A percentile compares a stretch with the other conserved stretches of the same genome.
phyloP scores from a whole-genome alignment of 2,888 invertebrate species.

The Dynastes hyllus region DNA sequence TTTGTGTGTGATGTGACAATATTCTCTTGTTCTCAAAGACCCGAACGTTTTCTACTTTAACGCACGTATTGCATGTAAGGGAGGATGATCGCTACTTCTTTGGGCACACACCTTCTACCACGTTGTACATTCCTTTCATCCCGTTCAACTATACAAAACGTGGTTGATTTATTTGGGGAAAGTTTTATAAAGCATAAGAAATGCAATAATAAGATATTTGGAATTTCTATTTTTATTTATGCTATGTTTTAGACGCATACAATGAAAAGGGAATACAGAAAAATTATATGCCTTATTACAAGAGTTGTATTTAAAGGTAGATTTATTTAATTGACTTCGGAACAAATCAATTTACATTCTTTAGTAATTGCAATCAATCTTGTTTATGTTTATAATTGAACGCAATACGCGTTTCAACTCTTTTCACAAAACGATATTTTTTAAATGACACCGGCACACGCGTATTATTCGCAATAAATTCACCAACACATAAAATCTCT shows the following conservation, averaged over 20 bases:
- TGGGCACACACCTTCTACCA: neutral
- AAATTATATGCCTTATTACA: neutral
- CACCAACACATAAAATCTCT: too few relatives aligned
- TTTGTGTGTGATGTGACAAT: conserved; percentile 31
- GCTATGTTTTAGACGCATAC: too few relatives aligned
- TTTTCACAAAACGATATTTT: too few relatives aligned
- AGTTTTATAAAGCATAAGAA: too few relatives aligned
- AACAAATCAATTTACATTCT: conserved; percentile 8
- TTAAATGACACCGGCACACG: too few relatives aligned
- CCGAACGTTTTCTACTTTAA: conserved; percentile 37
- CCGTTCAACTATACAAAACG: neutral
- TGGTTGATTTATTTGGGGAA: neutral
- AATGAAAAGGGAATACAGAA: too few relatives aligned
- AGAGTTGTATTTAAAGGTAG: too few relatives aligned
- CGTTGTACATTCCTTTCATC: neutral
- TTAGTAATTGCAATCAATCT: neutral
- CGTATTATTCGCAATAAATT: too few relatives aligned
- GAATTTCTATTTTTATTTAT: too few relatives aligned
- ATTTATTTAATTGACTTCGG: too few relatives aligned
- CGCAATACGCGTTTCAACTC: neutral
- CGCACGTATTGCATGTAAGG: neutral
- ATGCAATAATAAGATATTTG: too few relatives aligned
- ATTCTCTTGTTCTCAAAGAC: conserved; percentile 40
- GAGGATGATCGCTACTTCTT: neutral
- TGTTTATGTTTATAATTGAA: neutral